Conservation (phyloP, 1,140 invertebrate genomes). For the Orchesella cincta region DNA sequence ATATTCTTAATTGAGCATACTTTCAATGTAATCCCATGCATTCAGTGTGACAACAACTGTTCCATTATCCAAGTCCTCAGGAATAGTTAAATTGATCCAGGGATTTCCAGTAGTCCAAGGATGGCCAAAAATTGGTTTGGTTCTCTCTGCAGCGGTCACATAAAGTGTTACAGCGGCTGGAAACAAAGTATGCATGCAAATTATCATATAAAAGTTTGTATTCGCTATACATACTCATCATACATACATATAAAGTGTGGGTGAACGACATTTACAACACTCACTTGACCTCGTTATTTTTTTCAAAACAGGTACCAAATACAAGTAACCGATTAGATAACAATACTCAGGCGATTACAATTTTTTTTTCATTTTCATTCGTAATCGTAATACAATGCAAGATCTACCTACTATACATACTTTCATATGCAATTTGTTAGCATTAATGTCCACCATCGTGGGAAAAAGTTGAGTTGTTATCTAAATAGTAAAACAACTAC, state of each 20-base stretch:
- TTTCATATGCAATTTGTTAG: no score
- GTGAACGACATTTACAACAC: no score
- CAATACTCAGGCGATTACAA: no score
- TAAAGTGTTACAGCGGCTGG: slow-evolving; percentile 73
- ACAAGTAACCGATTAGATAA: no score
- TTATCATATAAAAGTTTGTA: not conserved
- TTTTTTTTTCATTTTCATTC: no score
- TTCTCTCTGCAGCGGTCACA: slow-evolving; percentile 75
- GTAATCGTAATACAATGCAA: no score
- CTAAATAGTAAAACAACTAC: not conserved
- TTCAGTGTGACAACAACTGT: slow-evolving; percentile 72
- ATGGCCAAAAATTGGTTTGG: slow-evolving; percentile 75
- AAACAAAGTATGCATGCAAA: not conserved
- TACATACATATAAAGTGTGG: no score
- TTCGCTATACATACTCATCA: no score
- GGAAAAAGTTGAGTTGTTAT: not conserved
- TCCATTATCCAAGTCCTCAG: slow-evolving; percentile 76
- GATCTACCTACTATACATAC: no score
- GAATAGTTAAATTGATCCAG: slow-evolving; percentile 67
- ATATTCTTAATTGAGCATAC: slow-evolving; percentile 54
- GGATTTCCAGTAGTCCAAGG: slow-evolving; percentile 60
- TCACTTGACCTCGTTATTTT: no score
- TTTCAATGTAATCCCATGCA: slow-evolving; percentile 71
- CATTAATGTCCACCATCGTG: no score
- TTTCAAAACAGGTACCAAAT: no score